Evolutionary conservation across 1,140 invertebrate genomes (phyloP).

Genomic region (Lanistes nyassanus): DNA sequence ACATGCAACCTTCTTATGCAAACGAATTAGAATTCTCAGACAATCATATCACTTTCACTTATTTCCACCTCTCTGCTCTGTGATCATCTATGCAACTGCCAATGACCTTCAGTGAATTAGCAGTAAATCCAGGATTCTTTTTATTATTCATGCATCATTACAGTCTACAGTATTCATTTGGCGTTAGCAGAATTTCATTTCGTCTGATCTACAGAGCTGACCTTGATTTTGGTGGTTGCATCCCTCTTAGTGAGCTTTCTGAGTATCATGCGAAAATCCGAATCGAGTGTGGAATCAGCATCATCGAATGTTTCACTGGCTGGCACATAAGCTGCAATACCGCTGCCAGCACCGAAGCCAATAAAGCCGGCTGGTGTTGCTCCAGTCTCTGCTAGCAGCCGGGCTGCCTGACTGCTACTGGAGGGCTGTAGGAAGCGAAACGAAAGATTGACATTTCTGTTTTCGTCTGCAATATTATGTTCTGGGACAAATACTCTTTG

Average conservation of each 20-base stretch:
- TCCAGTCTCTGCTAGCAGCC: slow-evolving; percentile 72
- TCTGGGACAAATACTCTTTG: no score
- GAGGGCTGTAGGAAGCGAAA: slow-evolving; percentile 75
- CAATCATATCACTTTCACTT: no score
- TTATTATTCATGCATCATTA: no score
- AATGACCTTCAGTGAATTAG: no score
- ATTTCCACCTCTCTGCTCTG: no score
- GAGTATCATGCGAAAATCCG: slow-evolving; percentile 68
- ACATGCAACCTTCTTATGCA: no score
- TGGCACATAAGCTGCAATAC: slow-evolving; percentile 72
- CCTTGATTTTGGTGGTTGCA: slow-evolving; percentile 85
- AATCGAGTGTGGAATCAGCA: slow-evolving; percentile 61
- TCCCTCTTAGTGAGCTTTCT: slow-evolving; percentile 83
- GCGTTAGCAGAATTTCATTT: no score
- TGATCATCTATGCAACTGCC: no score
- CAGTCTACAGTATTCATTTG: no score
- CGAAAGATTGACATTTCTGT: not conserved
- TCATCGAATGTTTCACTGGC: slow-evolving; percentile 64
- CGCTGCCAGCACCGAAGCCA: slow-evolving; percentile 71
- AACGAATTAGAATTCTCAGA: no score
- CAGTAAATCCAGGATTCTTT: no score
- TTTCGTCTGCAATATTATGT: no score
- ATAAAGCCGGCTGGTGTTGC: slow-evolving; percentile 70
- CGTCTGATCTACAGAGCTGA: slow-evolving; percentile 50
- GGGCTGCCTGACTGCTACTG: slow-evolving; percentile 82